Evolutionary conservation across 1,140 invertebrate genomes (phyloP).

Genomic region (Nasonia giraulti): DNA sequence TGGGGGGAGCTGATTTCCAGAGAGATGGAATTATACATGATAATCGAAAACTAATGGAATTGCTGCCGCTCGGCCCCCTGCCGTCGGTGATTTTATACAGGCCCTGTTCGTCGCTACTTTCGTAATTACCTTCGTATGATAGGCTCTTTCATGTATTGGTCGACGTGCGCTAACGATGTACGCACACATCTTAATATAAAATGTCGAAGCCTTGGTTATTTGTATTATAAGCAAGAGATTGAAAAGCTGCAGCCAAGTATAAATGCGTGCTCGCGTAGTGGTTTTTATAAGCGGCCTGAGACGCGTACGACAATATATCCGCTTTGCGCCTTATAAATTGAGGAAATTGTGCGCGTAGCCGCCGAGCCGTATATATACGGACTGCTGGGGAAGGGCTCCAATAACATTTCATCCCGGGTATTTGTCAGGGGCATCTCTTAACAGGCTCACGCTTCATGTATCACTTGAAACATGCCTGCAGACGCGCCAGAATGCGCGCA

Average conservation of each 20-base stretch:
- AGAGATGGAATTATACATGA: neutral
- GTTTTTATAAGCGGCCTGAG: constrained; percentile 21
- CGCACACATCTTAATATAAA: neutral
- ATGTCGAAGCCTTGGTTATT: neutral
- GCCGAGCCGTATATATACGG: neutral
- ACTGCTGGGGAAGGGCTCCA: neutral
- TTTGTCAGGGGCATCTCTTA: constrained; percentile 36
- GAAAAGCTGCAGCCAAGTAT: neutral
- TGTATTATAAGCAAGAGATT: constrained; percentile 4
- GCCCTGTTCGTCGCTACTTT: neutral
- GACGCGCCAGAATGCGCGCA: neutral
- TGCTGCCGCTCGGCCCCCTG: neutral
- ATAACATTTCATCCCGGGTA: constrained; percentile 34
- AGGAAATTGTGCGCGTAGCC: constrained; percentile 9
- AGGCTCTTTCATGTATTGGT: no score
- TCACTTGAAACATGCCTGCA: constrained; percentile 23
- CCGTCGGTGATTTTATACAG: neutral
- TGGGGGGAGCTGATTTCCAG: neutral
- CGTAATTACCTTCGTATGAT: neutral
- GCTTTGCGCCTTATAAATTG: constrained; percentile 31
- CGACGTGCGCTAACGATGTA: no score
- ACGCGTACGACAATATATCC: neutral
- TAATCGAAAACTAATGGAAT: neutral
- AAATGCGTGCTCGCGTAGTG: neutral
- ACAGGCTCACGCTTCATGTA: constrained; percentile 31